Evolutionary conservation across 1,140 invertebrate genomes (phyloP), one percentile per base, ranked within the genome.

Genomic region (Brachionus plicatilis): DNA sequence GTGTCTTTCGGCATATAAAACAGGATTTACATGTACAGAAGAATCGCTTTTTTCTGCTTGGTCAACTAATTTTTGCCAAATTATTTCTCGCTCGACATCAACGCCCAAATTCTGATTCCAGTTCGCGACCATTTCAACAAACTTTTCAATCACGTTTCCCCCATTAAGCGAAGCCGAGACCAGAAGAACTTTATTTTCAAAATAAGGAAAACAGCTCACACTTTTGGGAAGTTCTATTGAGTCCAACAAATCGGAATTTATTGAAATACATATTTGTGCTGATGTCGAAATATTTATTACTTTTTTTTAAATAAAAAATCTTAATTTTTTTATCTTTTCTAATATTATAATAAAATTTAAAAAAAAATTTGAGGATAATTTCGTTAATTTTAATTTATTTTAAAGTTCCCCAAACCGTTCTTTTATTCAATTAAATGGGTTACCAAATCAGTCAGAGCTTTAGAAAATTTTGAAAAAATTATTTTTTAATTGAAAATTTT

Each of bases 251-350:
- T 29, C 17, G 5, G 14, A 20, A 68, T 68, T n/a, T 50, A 83
- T 41, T n/a, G 94, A 91, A 87, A 94, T 94, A 5, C 93, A 93
- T 53, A 96, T 88, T 88, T 96, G 95, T 41, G 94, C 93, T 33
- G 94, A 95, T 12, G 95, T 96, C 37, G 94, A 95, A 86, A 96
- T 93, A 88, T 96, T 96, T 60, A 96, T 88, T 33, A 95, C 93
- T 86, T 37, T 37, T 86, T 37, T 37, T 37, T 37, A 3, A 37
- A 37, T 37, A 0, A 7, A 37, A 37, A 37, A 37, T 6, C 7
- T 7, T 7, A 37, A 0, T 37, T 37, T 37, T 7, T 37, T 37
- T 7, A 1, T 3, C 3, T 33, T 24, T 24, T 24, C 24, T 24
- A 24, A 24, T 1, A 24, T 24, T 24, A 24, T 24, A 24, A 24